A percentile compares a stretch with the other conserved stretches of the same genome.
These are phyloP conservation scores for Meda fulgida DNA, from an alignment of 2,797 vertebrate species.

Conservation along the genomic window DNA sequence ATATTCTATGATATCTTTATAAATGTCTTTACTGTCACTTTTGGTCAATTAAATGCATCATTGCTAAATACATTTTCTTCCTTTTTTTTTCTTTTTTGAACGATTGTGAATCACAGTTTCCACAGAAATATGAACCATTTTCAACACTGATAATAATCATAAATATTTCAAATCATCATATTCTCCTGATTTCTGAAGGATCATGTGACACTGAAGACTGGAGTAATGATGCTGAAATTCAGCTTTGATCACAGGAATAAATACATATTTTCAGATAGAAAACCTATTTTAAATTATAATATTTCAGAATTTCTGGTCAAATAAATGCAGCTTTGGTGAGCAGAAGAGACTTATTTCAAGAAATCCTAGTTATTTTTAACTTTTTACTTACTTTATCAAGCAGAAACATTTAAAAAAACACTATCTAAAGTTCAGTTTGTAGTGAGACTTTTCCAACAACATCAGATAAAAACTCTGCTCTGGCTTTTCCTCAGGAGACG, in stretches of 20 bases:
- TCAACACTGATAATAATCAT: neutral
- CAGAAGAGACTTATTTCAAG: neutral
- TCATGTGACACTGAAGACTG: conserved; percentile 1
- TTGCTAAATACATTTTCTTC: no score
- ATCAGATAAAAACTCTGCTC: neutral
- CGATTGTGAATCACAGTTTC: neutral
- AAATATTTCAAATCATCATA: neutral
- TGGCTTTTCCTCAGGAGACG: conserved; percentile 70
- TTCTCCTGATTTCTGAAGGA: neutral
- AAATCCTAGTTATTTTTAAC: neutral
- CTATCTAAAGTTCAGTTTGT: neutral
- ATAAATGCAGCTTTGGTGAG: neutral
- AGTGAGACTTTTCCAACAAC: neutral
- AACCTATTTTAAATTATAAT: neutral
- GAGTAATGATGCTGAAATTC: neutral
- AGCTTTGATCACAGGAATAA: neutral
- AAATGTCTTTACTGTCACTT: neutral
- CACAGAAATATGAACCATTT: neutral
- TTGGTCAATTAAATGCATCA: neutral
- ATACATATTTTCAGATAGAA: neutral
- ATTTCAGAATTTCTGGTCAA: neutral
- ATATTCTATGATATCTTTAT: neutral
- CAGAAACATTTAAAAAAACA: neutral
- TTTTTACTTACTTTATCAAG: neutral
- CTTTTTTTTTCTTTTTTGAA: neutral